These are phyloP conservation scores for Elgaria multicarinata DNA, from an alignment of 2,113 vertebrate species.

Conservation along the genomic window DNA sequence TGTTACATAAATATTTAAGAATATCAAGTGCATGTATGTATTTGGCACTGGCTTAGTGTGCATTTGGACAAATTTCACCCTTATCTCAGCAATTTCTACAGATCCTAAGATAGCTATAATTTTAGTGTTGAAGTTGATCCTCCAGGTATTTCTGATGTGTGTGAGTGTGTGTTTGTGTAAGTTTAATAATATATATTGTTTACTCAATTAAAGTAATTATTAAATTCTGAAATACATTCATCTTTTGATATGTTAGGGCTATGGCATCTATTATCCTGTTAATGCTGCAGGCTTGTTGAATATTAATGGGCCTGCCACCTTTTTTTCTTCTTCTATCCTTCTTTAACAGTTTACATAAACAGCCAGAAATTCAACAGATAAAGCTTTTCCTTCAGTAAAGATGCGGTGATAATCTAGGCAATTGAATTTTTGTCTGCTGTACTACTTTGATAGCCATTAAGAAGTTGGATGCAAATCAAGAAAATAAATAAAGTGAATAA, in stretches of 20 bases:
- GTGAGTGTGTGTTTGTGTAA: no score
- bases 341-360: background rate
- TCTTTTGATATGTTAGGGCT: no score
- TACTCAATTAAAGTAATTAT: no score
- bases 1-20: conserved; percentile 1
- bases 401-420: background rate
- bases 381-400: background rate
- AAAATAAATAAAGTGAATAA: background rate
- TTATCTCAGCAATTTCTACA: background rate
- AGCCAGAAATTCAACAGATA: background rate
- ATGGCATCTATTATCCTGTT: no score
- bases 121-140: background rate
- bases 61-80: background rate
- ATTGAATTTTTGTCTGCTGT: background rate
- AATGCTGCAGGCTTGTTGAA: no score
- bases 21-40: background rate
- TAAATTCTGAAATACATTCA: no score
- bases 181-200: no score
- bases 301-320: no score
- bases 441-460: background rate
- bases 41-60: background rate
- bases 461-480: background rate
- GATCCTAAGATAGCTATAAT: background rate
- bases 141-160: background rate
- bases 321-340: background rate